Percentiles rank a stretch among this genome's conserved stretches.
Evolutionary conservation across 2,797 vertebrate genomes (phyloP).

Genomic region (Mus spretus): DNA sequence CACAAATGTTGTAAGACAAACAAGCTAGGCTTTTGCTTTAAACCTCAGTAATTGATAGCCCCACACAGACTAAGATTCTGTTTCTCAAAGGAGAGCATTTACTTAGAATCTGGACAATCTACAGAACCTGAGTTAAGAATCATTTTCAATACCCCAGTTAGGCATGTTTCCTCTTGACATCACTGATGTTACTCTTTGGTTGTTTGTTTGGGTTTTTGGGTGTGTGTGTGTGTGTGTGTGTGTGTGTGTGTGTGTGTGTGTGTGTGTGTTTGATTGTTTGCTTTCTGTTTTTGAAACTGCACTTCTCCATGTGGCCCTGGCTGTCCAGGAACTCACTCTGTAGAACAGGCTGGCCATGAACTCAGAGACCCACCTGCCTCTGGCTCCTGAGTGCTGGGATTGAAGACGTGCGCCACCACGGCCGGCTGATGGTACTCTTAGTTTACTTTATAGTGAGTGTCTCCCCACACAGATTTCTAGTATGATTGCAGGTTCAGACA

Average conservation of each 20-base stretch:
- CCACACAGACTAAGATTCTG: not conserved
- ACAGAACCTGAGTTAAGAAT: not conserved
- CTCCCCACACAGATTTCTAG: conserved; percentile 28
- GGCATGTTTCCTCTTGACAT: not conserved
- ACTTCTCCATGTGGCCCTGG: not conserved
- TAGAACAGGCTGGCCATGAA: not conserved
- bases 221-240: not conserved
- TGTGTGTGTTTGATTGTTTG: not conserved
- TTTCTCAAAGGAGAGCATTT: conserved; percentile 56
- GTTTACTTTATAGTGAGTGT: conserved; percentile 31
- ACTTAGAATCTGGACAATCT: conserved; percentile 24
- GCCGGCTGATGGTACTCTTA: conserved; percentile 68
- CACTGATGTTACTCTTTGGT: not conserved
- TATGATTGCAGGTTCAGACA: not conserved
- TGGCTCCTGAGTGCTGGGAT: not conserved
- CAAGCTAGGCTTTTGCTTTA: conserved; percentile 17
- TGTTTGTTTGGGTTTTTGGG: not conserved
- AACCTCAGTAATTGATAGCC: conserved; percentile 31
- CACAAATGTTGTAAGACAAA: conserved; percentile 44
- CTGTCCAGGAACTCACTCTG: not conserved
- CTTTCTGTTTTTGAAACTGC: not conserved
- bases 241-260: not conserved
- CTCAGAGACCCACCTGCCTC: not conserved
- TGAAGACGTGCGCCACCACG: not conserved
- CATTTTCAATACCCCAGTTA: not conserved